A percentile compares a stretch with the other conserved stretches of the same genome.
phyloP scores from a whole-genome alignment of 2,113 vertebrate species.

The Rana temporaria region DNA sequence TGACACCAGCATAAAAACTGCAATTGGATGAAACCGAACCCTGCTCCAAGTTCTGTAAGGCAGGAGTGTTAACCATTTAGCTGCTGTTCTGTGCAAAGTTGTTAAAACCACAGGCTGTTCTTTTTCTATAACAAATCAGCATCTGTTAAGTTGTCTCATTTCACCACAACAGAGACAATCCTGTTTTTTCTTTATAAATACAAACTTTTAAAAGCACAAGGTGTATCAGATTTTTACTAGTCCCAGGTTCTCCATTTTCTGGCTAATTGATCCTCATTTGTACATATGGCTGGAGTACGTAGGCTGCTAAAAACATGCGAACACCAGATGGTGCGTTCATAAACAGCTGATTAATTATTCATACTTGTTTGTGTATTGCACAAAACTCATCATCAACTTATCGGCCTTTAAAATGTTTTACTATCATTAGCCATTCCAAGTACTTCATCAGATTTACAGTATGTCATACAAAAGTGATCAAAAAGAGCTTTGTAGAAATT shows the following conservation, averaged over 20 bases:
- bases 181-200: no score
- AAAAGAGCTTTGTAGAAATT: no score
- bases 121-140: no score
- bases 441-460: neutral
- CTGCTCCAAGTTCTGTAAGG: no score
- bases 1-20: no score
- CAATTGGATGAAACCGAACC: no score
- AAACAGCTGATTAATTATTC: conserved; percentile 28
- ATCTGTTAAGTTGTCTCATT: neutral
- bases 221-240: neutral
- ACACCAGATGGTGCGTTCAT: conserved; percentile 32
- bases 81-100: no score
- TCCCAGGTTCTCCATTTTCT: neutral
- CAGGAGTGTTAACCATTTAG: no score
- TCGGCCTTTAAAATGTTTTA: neutral
- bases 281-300: neutral
- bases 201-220: neutral
- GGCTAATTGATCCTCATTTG: neutral
- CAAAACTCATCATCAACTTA: neutral
- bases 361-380: conserved; percentile 18
- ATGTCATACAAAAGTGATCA: neutral
- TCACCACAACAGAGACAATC: neutral
- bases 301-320: neutral
- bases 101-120: no score
- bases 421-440: neutral